Evolutionary conservation across 2,113 vertebrate species (phyloP).

Genomic region (Marmota flaviventris): DNA sequence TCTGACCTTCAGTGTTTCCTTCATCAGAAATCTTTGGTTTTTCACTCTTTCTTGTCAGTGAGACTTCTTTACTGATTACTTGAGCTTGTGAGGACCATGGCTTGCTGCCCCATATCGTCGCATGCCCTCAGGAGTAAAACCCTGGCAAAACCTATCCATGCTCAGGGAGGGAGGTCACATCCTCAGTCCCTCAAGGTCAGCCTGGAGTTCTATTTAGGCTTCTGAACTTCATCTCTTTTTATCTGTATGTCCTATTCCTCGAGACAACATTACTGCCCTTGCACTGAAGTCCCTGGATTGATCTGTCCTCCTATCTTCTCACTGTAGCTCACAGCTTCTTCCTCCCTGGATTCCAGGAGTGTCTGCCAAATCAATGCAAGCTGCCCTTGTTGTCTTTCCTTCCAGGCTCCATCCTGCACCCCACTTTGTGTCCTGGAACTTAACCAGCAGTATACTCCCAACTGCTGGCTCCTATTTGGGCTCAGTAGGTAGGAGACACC

Average conservation of each 20-base stretch:
- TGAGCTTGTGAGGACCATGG: background rate
- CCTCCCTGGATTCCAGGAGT: too few relatives aligned
- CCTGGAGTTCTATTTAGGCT: background rate
- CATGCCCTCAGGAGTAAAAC: background rate
- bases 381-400: background rate
- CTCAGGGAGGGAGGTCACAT: background rate
- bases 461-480: background rate
- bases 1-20: background rate
- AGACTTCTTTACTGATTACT: background rate
- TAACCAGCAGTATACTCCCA: too few relatives aligned
- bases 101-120: too few relatives aligned
- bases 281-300: accelerated
- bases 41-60: background rate
- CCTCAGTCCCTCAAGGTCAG: background rate
- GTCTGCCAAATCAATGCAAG: background rate
- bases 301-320: background rate
- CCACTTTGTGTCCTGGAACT: background rate
- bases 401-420: background rate
- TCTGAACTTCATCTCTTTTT: background rate
- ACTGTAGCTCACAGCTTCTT: background rate
- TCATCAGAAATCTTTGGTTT: background rate
- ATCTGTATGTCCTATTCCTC: background rate
- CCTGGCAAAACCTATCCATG: too few relatives aligned
- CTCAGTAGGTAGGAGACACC: background rate
- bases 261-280: too few relatives aligned